A percentile compares a stretch with the other conserved stretches of the same genome.
Conservation (phyloP, 2,797 vertebrate species). For the Holocentrus rufus region DNA sequence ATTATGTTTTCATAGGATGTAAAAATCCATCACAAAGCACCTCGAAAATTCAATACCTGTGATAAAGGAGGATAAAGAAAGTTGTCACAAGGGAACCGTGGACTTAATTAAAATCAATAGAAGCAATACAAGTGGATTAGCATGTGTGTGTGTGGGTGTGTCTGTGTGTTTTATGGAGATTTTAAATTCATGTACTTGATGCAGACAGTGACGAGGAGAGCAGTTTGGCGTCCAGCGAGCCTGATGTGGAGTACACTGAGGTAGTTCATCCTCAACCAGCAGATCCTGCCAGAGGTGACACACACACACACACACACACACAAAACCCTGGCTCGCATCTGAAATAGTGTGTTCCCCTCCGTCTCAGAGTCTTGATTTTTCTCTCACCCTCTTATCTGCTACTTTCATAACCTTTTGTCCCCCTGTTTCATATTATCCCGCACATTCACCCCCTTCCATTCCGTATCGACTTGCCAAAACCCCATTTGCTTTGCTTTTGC, state of each 20-base stretch:
- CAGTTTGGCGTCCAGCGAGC: slow-evolving; percentile 67
- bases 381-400: background rate
- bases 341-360: background rate
- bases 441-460: background rate
- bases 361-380: background rate
- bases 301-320: background rate
- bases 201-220: slow-evolving; percentile 67
- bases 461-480: slow-evolving; percentile 8
- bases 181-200: slow-evolving; percentile 24
- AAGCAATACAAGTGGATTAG: background rate
- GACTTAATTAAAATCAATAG: background rate
- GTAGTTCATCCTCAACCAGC: slow-evolving; percentile 83
- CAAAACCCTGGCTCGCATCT: background rate
- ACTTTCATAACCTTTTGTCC: background rate
- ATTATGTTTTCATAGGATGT: too few species aligned
- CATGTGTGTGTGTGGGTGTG: background rate
- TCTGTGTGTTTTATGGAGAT: slow-evolving; percentile 1
- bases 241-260: slow-evolving; percentile 91
- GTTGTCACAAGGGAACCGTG: too few species aligned
- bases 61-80: too few species aligned
- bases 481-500: slow-evolving; percentile 26
- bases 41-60: too few species aligned
- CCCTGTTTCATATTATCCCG: background rate
- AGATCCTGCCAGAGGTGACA: slow-evolving; percentile 84
- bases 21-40: too few species aligned